phyloP scores from a whole-genome alignment of 2,797 vertebrate species.

The Tinamus major region DNA sequence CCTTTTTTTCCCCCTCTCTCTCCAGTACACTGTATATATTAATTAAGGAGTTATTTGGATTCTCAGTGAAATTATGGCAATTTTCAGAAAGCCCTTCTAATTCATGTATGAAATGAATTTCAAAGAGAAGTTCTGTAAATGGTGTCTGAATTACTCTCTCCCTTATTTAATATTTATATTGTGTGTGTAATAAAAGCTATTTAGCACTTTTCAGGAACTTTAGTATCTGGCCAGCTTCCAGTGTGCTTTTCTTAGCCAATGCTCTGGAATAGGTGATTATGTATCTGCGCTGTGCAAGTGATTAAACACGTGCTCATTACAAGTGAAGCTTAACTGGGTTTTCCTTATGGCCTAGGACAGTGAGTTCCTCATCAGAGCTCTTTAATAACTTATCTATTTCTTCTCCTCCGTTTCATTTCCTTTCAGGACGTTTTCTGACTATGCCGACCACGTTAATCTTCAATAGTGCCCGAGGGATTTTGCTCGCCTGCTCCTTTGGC shows the following conservation, averaged over 20 bases:
- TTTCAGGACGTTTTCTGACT: conserved; percentile 38
- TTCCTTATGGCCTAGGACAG: conserved; percentile 27
- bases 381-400: conserved; percentile 51
- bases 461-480: conserved; percentile 17
- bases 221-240: conserved; percentile 16
- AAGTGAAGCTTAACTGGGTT: neutral
- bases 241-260: neutral
- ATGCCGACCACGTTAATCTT: conserved; percentile 36
- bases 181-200: neutral
- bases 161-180: conserved; percentile 15
- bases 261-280: conserved; percentile 38
- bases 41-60: neutral
- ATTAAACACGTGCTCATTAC: conserved; percentile 49
- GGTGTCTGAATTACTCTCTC: neutral
- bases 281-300: neutral
- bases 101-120: neutral
- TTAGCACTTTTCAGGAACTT: conserved; percentile 42
- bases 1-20: no score
- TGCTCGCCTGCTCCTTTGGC: conserved; percentile 26
- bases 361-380: neutral
- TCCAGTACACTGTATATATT: neutral
- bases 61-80: neutral
- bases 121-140: neutral
- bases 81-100: neutral
- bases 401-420: conserved; percentile 24